Evolutionary conservation across 2,888 invertebrate species (phyloP), one percentile per base, ranked within the genome.

Genomic region (Sinelater perroti): DNA sequence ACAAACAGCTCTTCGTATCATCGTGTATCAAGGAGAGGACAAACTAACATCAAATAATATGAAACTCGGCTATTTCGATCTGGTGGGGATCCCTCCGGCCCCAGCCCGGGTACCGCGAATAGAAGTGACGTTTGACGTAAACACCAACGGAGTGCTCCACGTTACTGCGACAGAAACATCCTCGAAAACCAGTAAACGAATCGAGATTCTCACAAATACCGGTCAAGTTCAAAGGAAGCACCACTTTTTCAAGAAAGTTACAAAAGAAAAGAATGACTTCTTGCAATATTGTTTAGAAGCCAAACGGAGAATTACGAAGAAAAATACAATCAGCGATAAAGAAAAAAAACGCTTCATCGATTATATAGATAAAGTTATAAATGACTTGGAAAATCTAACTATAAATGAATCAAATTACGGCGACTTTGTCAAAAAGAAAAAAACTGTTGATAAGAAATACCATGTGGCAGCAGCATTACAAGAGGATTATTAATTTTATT

Each of bases 21-120:
- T 38, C 1, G 56, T 63, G 3, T 63, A 49, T 38, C 58, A 63
- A 56, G 63, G 63, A 1, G 63, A 63, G 51, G 20, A 56, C 17
- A n/a, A 10, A 7, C 18, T 59, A 13, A 51, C 51, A 1, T 18
- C 20, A 11, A 55, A 53, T 7, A 63, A 63, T 24, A 58, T 31
- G 8, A 50, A 58, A 36, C 46, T 63, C 3, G 63, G 61, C 5
- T 47, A 56, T 38, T 63, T 63, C 33, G 36, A 57, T 24, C 30
- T 63, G 7, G 33, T 11, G 3, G 63, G 54, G 4, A 56, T 63
- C 21, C 46, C 55, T 14, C 49, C 52, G 18, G 28, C 42, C 21
- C 53, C 40, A 21, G 49, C 56, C 21, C 47, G 63, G 40, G 16
- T 21, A 16, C 47, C 53, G 17, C 6, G 53, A 47, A 40, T 63